Conservation (phyloP, 2,113 vertebrate genomes). For the Apus apus region DNA sequence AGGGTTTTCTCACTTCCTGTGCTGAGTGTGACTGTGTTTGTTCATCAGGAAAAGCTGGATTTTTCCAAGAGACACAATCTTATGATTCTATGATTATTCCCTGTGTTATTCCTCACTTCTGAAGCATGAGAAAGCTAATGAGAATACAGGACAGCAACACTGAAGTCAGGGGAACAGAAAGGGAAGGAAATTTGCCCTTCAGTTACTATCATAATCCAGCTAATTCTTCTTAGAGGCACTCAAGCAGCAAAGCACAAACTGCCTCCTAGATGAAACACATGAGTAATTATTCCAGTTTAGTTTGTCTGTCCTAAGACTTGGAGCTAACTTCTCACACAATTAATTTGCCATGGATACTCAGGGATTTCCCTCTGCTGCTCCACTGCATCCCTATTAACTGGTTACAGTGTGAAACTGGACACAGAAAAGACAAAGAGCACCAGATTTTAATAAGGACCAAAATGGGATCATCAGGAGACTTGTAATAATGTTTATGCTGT, state of each 20-base stretch:
- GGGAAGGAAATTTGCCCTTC: slow-evolving; percentile 62
- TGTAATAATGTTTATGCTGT: neutral
- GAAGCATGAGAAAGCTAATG: slow-evolving; percentile 50
- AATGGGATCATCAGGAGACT: neutral
- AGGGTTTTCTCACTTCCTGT: neutral
- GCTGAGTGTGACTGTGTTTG: neutral
- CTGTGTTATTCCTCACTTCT: slow-evolving; percentile 29
- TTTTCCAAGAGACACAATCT: neutral
- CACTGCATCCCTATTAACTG: neutral
- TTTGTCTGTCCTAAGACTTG: slow-evolving; percentile 68
- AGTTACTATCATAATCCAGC: slow-evolving; percentile 73
- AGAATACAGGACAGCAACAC: slow-evolving; percentile 5
- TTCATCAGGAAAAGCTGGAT: neutral
- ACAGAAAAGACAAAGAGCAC: neutral
- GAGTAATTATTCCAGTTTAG: slow-evolving; percentile 79
- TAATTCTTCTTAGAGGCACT: slow-evolving; percentile 74
- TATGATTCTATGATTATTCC: neutral
- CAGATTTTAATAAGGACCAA: neutral
- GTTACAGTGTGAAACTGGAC: neutral
- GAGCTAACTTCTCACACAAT: slow-evolving; percentile 50
- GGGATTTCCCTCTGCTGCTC: neutral
- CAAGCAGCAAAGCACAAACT: slow-evolving; percentile 72
- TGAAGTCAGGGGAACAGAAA: neutral
- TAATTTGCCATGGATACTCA: slow-evolving; percentile 58
- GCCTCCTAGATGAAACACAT: slow-evolving; percentile 67